These are phyloP conservation scores for Elgaria multicarinata DNA, from an alignment of 2,113 vertebrate species.

Conservation along the genomic window DNA sequence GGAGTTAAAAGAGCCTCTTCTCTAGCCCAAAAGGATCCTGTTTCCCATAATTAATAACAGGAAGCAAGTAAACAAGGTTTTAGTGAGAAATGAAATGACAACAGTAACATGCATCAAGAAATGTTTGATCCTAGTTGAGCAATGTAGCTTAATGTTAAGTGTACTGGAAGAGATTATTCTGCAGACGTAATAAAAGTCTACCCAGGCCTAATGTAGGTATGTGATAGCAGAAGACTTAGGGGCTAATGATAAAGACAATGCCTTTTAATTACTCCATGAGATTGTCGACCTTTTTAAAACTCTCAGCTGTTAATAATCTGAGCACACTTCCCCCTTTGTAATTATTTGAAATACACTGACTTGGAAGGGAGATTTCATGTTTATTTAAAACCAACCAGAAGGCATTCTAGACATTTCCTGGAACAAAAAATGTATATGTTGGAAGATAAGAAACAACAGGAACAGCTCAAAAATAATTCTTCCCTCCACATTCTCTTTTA, in stretches of 20 bases:
- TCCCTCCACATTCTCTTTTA: not conserved
- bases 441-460: constrained; percentile 68
- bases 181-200: not conserved
- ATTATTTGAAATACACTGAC: constrained; percentile 63
- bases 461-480: not conserved
- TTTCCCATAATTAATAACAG: constrained; percentile 80
- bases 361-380: constrained; percentile 65
- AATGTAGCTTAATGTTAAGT: constrained; percentile 31
- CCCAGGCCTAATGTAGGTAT: constrained; percentile 20
- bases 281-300: constrained; percentile 49
- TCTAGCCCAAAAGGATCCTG: constrained; percentile 65
- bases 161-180: constrained; percentile 20
- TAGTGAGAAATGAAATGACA: constrained; percentile 72
- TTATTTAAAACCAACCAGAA: constrained; percentile 82
- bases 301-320: not conserved
- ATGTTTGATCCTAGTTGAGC: constrained; percentile 48
- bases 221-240: constrained; percentile 7
- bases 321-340: not conserved
- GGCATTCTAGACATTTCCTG: constrained; percentile 82
- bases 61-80: constrained; percentile 73
- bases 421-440: constrained; percentile 70
- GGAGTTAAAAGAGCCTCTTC: constrained; percentile 70
- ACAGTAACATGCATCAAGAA: constrained; percentile 46
- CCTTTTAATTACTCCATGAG: constrained; percentile 41
- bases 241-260: constrained; percentile 19